phyloP scores from a whole-genome alignment of 1,140 invertebrate species.

The Pseudobourletiella spinata region DNA sequence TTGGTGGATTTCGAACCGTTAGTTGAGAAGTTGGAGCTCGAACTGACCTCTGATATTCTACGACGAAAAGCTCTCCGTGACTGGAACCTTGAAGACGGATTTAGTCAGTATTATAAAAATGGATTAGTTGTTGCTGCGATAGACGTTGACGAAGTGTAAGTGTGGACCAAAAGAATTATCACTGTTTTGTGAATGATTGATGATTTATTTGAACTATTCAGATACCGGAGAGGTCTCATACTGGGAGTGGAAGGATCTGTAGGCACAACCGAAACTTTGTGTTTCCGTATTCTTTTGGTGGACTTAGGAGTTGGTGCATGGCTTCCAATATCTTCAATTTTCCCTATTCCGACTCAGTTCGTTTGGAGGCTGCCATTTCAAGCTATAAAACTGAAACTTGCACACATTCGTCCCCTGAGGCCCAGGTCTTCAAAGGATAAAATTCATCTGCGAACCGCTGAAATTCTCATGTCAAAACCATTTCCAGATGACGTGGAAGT shows the following conservation, averaged over 20 bases:
- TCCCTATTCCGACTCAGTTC: neutral
- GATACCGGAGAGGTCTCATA: neutral
- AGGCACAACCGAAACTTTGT: too few relatives aligned
- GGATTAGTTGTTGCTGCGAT: slow-evolving; percentile 1
- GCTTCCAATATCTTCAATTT: neutral
- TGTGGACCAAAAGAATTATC: neutral
- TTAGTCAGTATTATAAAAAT: neutral
- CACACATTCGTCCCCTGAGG: neutral
- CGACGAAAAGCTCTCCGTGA: neutral
- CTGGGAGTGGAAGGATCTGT: neutral
- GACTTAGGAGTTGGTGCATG: neutral
- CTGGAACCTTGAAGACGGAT: neutral
- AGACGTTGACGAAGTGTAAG: neutral
- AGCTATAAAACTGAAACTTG: neutral
- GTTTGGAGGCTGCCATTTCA: neutral
- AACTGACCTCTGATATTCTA: neutral
- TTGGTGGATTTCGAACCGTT: neutral
- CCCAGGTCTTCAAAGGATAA: neutral
- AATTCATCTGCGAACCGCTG: neutral
- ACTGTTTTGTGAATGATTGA: neutral
- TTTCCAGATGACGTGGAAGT: neutral
- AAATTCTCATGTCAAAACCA: neutral
- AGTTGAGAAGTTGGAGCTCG: neutral
- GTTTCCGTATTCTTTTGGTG: neutral
- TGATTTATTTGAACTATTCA: neutral